Evolutionary conservation across 2,113 vertebrate species (phyloP).

Genomic region (Beaufortia kweichowensis): DNA sequence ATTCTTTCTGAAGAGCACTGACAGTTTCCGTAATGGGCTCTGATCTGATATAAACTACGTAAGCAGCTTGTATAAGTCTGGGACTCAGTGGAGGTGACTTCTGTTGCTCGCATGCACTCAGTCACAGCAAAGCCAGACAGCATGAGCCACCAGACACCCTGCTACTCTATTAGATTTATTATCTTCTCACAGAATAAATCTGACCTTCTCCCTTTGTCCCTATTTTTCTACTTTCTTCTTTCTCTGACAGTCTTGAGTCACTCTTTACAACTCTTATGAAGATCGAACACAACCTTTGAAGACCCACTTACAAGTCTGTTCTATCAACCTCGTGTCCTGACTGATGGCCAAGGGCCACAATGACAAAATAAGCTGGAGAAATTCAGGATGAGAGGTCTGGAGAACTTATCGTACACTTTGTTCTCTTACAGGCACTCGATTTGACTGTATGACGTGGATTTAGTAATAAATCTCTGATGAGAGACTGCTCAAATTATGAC

Average conservation of each 20-base stretch:
- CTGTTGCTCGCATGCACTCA: constrained; percentile 2
- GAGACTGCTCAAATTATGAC: not conserved
- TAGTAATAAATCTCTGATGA: not conserved
- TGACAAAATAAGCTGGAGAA: not conserved
- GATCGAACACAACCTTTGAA: not conserved
- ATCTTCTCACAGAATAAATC: constrained; percentile 20
- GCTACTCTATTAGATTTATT: constrained; percentile 28
- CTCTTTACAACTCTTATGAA: not conserved
- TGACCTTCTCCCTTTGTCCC: constrained; percentile 19
- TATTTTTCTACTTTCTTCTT: constrained; percentile 2
- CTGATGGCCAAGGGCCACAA: not conserved
- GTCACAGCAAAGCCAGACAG: constrained; percentile 31
- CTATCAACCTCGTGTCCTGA: not conserved
- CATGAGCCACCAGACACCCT: constrained; percentile 20
- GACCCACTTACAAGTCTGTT: too few species aligned
- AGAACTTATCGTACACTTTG: not conserved
- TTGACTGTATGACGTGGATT: not conserved
- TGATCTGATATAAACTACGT: not conserved
- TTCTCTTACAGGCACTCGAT: not conserved
- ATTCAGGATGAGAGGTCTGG: not conserved
- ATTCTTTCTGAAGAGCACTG: constrained; percentile 8
- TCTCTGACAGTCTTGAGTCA: not conserved
- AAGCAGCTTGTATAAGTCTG: not conserved
- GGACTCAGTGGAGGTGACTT: constrained; percentile 17
- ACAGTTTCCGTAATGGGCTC: not conserved